These are phyloP conservation scores for Hylaeus anthracinus DNA, from an alignment of 1,140 invertebrate genomes.

Conservation along the genomic window DNA sequence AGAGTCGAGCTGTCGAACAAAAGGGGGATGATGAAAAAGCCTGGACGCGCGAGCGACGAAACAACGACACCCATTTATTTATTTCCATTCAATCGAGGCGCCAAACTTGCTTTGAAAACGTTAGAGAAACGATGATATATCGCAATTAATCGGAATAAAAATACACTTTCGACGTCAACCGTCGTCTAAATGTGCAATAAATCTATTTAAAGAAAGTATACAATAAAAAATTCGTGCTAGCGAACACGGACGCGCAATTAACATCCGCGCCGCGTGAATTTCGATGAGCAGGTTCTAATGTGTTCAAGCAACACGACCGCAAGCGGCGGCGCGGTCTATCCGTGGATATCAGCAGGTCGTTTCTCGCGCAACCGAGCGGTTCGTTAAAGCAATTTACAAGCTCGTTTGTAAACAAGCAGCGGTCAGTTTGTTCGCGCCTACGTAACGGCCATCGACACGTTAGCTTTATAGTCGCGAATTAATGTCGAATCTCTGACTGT, in stretches of 20 bases:
- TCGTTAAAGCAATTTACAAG: constrained; percentile 59
- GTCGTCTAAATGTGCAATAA: too few species aligned
- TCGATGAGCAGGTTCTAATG: constrained; percentile 54
- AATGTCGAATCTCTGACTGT: constrained; percentile 16
- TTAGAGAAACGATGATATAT: too few species aligned
- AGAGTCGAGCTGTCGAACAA: constrained; percentile 24
- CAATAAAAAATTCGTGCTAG: too few species aligned
- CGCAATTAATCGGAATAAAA: too few species aligned
- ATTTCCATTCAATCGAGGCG: too few species aligned
- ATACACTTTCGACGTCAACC: too few species aligned
- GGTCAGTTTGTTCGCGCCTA: constrained; percentile 51
- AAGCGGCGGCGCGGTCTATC: constrained; percentile 47
- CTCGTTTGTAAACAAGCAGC: constrained; percentile 57
- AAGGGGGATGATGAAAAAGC: constrained; percentile 12
- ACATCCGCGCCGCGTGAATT: constrained; percentile 52
- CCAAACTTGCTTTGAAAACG: too few species aligned
- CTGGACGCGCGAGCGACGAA: not conserved
- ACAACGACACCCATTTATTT: not conserved
- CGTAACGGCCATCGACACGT: constrained; percentile 48
- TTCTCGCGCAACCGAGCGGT: constrained; percentile 50
- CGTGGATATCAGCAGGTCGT: constrained; percentile 43
- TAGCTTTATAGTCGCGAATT: constrained; percentile 38
- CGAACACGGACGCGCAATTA: constrained; percentile 35
- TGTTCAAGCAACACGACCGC: constrained; percentile 49
- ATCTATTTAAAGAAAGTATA: too few species aligned